These are phyloP conservation scores for Isurus oxyrinchus DNA, from an alignment of 2,113 vertebrate genomes.

Conservation along the genomic window DNA sequence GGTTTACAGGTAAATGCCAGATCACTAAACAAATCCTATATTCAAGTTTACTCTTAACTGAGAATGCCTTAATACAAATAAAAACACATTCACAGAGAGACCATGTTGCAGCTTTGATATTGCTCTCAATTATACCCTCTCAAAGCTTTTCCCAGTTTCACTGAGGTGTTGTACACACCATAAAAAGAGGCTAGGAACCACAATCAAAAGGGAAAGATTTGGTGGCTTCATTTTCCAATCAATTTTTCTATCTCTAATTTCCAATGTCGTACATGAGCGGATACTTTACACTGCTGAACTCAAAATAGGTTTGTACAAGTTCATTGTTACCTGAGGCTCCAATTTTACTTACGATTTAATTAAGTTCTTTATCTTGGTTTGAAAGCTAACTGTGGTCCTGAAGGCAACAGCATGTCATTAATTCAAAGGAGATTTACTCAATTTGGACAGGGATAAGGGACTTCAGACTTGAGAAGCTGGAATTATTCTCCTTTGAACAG, in stretches of 20 bases:
- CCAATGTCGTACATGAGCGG: too few species aligned
- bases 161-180: too few species aligned
- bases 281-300: background rate
- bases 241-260: background rate
- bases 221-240: background rate
- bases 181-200: background rate
- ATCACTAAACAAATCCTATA: background rate
- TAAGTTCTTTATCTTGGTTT: background rate
- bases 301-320: background rate
- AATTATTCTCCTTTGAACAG: too few species aligned
- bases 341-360: constrained; percentile 7
- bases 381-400: background rate
- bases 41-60: background rate
- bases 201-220: background rate
- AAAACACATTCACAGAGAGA: background rate
- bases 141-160: background rate
- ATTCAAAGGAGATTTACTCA: background rate
- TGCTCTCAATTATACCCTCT: background rate
- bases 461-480: too few species aligned
- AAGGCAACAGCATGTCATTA: background rate
- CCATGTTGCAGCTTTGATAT: background rate
- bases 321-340: background rate
- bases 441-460: background rate
- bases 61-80: background rate
- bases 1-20: background rate